A percentile compares a stretch with the other conserved stretches of the same genome.
Evolutionary conservation across 2,797 vertebrate species (phyloP).

Genomic region (Tamandua tetradactyla): DNA sequence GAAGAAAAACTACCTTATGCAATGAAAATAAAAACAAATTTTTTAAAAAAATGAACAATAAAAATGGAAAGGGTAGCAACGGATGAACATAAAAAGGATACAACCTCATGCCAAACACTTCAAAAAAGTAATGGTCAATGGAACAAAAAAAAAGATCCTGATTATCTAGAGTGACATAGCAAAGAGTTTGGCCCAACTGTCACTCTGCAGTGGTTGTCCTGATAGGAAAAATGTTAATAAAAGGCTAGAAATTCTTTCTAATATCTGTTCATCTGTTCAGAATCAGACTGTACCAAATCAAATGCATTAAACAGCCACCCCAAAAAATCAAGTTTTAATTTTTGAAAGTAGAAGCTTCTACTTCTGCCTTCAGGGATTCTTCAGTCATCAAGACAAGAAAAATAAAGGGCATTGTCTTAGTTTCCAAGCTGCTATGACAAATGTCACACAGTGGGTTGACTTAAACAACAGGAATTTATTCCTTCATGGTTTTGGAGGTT

Average conservation of each 20-base stretch:
- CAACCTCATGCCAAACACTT: neutral
- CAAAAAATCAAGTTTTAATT: constrained; percentile 31
- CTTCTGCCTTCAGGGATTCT: constrained; percentile 14
- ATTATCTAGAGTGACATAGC: neutral
- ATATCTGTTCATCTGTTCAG: neutral
- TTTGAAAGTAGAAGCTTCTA: neutral
- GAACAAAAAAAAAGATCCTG: neutral
- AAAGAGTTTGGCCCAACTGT: neutral
- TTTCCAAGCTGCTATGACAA: too few relatives aligned
- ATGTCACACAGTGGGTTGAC: too few relatives aligned
- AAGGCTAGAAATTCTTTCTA: neutral
- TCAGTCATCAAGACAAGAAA: neutral
- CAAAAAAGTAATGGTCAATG: neutral
- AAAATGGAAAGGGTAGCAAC: neutral
- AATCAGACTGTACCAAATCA: neutral
- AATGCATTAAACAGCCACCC: neutral
- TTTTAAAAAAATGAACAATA: neutral
- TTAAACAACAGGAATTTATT: too few relatives aligned
- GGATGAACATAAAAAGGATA: neutral
- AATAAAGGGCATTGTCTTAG: neutral
- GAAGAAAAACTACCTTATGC: neutral
- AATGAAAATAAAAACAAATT: neutral
- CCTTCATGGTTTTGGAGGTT: too few relatives aligned
- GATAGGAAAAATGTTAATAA: neutral
- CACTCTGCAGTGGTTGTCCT: neutral